These are phyloP conservation scores for Catharus fuscescens DNA, from an alignment of 2,113 vertebrate species.

Conservation along the genomic window DNA sequence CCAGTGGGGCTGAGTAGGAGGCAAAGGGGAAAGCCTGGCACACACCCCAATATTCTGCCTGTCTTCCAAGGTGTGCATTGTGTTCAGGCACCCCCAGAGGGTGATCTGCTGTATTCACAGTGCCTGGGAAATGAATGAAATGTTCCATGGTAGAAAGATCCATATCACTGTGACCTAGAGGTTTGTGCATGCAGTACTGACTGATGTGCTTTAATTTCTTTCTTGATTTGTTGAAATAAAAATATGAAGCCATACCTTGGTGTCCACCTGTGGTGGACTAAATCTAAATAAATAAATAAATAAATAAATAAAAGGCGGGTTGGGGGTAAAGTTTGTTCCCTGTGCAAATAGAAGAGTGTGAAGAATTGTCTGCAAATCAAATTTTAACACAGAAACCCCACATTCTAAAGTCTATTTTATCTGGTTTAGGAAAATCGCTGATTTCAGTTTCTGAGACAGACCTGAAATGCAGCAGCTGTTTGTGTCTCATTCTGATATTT, in stretches of 20 bases:
- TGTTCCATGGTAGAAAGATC: neutral
- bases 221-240: neutral
- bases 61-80: rapidly evolving
- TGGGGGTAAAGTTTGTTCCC: neutral
- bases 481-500: conserved; percentile 22
- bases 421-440: neutral
- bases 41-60: neutral
- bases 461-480: neutral
- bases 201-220: neutral
- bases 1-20: neutral
- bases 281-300: conserved; percentile 15
- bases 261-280: neutral
- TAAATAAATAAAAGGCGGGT: too few relatives aligned
- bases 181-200: neutral
- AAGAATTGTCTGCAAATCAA: conserved; percentile 42
- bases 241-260: neutral
- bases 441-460: neutral
- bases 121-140: neutral
- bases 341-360: neutral
- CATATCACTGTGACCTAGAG: neutral
- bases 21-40: neutral
- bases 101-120: neutral
- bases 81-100: neutral
- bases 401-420: conserved; percentile 43
- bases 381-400: conserved; percentile 45